Evolutionary conservation across 2,797 vertebrate species (phyloP), one percentile per base, ranked within the genome.

Genomic region (Labroides dimidiatus): DNA sequence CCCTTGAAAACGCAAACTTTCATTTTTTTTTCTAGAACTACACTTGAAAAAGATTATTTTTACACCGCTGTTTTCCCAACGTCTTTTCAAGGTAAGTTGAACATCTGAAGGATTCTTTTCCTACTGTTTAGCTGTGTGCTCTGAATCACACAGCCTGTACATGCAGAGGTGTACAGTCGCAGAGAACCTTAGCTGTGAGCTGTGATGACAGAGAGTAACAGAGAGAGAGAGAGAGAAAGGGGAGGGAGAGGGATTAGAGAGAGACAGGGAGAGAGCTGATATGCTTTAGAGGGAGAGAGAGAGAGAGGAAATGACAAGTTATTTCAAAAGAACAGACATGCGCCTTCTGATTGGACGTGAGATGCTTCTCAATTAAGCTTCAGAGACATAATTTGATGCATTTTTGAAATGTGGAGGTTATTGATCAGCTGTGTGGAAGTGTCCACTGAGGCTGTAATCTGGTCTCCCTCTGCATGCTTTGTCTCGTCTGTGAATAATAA

Each of bases 401-500:
- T 65, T 81, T 85, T 77, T 82, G 76, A 84, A 79, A 85, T 75
- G 83, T 64, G 20, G 55, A 76, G 69, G 44, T 72, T 85, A 89
- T 87, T 74, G 89, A 90, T 89, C 85, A 77, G 82, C 75, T 77
- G 71, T 59, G 76, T 65, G 75, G 77, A 87, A 64, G 71, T 70
- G 82, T 88, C 84, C 85, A n/a, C 67, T n/a, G 79, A 83, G 82
- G 69, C 73, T 16, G 47, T 1, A 19, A 61, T 82, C 68, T 63
- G 73, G 77, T 72, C 78, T 44, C 48, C 51, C 47, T 30, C 39
- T 44, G 69, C 73, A 74, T 1, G 1, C 78, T 83, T 70, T 77
- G 66, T 75, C 60, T 68, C 13, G 16, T 45, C 44, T 24, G 68
- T 76, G 80, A 73, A 86, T 82, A 71, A 86, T 82, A 71, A 82